Conservation (phyloP, 1,140 invertebrate species). For the Heterodera schachtii region DNA sequence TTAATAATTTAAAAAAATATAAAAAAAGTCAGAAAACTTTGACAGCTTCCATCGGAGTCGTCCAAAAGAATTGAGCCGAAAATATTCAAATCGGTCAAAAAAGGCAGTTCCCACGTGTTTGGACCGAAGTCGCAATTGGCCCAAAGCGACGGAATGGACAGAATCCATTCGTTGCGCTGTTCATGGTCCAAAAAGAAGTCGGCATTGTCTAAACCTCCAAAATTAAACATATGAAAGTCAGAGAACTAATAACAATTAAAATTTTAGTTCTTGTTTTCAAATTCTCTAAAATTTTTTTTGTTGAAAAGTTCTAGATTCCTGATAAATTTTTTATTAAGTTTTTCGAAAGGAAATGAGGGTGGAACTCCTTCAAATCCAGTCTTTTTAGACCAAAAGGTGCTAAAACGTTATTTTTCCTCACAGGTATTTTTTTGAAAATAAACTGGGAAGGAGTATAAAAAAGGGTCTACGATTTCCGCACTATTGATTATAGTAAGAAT, state of each 20-base stretch:
- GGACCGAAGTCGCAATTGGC: constrained; percentile 39
- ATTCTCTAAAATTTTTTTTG: no score
- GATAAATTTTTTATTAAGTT: no score
- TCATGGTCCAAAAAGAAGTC: constrained; percentile 14
- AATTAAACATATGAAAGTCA: neutral
- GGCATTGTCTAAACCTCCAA: neutral
- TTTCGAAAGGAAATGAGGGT: no score
- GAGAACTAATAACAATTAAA: neutral
- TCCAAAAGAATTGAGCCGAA: constrained; percentile 24
- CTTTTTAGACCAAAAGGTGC: no score
- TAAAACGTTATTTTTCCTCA: no score
- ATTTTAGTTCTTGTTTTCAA: no score
- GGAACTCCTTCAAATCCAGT: no score
- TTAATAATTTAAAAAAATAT: neutral
- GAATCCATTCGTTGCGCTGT: constrained; percentile 31
- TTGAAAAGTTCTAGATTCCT: no score
- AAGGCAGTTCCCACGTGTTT: constrained; percentile 22
- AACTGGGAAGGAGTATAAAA: no score
- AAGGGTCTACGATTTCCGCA: no score
- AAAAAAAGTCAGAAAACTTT: neutral
- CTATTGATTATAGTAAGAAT: no score
- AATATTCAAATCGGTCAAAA: constrained; percentile 31
- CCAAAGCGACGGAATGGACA: constrained; percentile 35
- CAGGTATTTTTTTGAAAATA: no score
- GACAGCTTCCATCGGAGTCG: neutral